A percentile compares a stretch with the other conserved stretches of the same genome.
Conservation (phyloP, 2,113 vertebrate species). For the Thermophis baileyi region DNA sequence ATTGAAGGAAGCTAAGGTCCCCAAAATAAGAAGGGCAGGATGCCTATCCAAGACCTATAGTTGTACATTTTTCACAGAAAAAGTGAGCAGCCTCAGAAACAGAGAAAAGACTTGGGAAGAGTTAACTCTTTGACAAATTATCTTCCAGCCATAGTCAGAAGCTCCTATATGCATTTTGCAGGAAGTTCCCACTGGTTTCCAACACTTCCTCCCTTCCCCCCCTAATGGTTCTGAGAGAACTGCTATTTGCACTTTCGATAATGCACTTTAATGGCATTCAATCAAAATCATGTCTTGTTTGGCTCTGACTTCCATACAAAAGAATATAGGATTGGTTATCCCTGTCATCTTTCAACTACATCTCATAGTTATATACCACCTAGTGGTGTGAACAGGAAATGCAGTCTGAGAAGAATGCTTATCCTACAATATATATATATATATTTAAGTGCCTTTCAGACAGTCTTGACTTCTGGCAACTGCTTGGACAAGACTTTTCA, state of each 20-base stretch:
- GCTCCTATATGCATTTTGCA: background rate
- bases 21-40: background rate
- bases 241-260: background rate
- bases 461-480: background rate
- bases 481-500: background rate
- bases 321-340: background rate
- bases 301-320: background rate
- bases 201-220: background rate
- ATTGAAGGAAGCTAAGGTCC: background rate
- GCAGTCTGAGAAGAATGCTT: background rate
- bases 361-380: conserved; percentile 38
- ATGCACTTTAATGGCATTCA: background rate
- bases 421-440: background rate
- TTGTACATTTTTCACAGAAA: background rate
- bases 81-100: background rate
- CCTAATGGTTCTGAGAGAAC: background rate
- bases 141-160: background rate
- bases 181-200: background rate
- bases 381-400: conserved; percentile 29
- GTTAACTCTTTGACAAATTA: background rate
- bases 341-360: background rate
- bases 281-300: background rate
- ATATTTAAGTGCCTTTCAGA: background rate
- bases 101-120: background rate
- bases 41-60: background rate